Conservation (phyloP, 2,113 vertebrate genomes). For the Gallinago undulata region DNA sequence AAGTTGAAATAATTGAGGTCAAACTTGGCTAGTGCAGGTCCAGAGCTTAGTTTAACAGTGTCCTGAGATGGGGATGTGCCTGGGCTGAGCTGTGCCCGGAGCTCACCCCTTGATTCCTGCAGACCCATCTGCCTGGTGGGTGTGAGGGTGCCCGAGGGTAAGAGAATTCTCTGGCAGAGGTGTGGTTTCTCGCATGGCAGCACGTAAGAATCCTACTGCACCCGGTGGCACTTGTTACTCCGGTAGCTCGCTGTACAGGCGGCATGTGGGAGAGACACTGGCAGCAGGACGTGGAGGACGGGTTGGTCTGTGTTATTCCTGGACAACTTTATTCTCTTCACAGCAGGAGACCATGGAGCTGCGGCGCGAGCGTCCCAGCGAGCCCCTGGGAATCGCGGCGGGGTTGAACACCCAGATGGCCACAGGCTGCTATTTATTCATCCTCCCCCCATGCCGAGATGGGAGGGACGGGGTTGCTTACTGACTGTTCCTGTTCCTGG, state of each 20-base stretch:
- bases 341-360: neutral
- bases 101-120: neutral
- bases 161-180: neutral
- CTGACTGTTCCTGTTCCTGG: neutral
- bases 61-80: neutral
- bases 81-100: neutral
- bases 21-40: neutral
- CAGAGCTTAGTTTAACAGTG: neutral
- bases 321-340: neutral
- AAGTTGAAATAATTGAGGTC: neutral
- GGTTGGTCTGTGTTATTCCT: neutral
- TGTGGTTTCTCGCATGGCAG: accelerated
- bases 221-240: neutral
- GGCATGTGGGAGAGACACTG: neutral
- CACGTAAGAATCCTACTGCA: accelerated
- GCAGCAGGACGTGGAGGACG: neutral
- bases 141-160: neutral
- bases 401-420: neutral
- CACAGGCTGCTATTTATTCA: neutral
- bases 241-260: accelerated
- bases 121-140: neutral
- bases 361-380: accelerated
- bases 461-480: neutral
- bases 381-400: neutral
- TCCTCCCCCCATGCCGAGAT: neutral